Percentiles rank a stretch among this genome's conserved stretches.
These are phyloP conservation scores for Peromyscus californicus DNA, from an alignment of 2,113 vertebrate genomes.

Conservation along the genomic window DNA sequence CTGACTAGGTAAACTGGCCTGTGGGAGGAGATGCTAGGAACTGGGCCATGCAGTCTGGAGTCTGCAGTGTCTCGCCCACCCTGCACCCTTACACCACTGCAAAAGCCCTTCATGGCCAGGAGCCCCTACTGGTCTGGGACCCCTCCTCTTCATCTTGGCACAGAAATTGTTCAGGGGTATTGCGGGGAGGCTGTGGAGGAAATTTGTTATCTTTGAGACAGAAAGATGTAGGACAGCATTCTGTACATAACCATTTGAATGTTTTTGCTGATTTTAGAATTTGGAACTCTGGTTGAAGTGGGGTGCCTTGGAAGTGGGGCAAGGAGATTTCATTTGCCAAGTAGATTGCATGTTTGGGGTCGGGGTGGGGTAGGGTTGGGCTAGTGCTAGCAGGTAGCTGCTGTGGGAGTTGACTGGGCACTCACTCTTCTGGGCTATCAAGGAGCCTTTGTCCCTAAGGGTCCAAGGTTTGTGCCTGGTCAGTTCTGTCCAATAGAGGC, in stretches of 20 bases:
- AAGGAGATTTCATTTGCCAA: constrained; percentile 73
- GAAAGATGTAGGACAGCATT: constrained; percentile 81
- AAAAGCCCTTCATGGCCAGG: constrained; percentile 81
- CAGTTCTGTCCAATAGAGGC: not conserved
- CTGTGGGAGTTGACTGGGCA: constrained; percentile 58
- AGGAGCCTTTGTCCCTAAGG: constrained; percentile 69
- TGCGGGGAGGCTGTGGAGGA: not conserved
- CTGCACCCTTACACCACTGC: constrained; percentile 67
- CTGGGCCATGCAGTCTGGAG: constrained; percentile 68
- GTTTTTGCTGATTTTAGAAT: constrained; percentile 76
- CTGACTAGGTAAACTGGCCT: constrained; percentile 91
- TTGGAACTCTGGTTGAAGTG: constrained; percentile 73
- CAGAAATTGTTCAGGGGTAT: constrained; percentile 85
- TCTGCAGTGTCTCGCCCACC: constrained; percentile 62
- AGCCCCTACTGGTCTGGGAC: constrained; percentile 79
- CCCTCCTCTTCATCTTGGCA: constrained; percentile 87
- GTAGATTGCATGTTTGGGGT: constrained; percentile 72
- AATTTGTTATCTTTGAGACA: constrained; percentile 79
- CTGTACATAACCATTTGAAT: constrained; percentile 81
- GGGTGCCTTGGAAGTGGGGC: constrained; percentile 69
- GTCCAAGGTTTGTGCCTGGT: constrained; percentile 68
- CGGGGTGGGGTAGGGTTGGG: not conserved
- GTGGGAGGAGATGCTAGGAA: constrained; percentile 82
- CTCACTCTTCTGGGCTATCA: constrained; percentile 29
- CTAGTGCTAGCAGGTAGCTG: constrained; percentile 32